A percentile compares a stretch with the other conserved stretches of the same genome.
Conservation (phyloP, 2,888 invertebrate genomes). For the Amaurobius ferox region DNA sequence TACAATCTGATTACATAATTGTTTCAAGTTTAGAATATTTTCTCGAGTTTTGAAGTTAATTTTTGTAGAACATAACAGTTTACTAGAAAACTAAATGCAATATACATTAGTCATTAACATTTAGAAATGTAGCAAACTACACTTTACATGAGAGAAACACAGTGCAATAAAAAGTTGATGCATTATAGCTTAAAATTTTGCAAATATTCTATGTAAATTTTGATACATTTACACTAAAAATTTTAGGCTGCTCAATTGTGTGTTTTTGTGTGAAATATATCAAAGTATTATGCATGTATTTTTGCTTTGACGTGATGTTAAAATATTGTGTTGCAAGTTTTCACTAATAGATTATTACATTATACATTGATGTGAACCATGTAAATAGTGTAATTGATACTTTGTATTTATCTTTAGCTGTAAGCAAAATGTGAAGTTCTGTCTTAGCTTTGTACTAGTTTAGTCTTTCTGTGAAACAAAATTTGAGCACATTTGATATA, state of each 20-base stretch:
- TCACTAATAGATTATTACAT: background rate
- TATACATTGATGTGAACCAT: conserved; percentile 22
- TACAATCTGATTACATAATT: no score
- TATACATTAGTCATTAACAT: no score
- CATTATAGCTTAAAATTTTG: background rate
- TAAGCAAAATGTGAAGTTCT: background rate
- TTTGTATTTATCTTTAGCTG: conserved; percentile 8
- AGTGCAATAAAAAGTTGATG: background rate
- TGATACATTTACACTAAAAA: background rate
- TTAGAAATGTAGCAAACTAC: no score
- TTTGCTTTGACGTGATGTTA: background rate
- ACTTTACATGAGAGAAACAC: no score
- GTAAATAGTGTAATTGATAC: conserved; percentile 58
- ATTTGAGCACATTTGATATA: conserved; percentile 56
- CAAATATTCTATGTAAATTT: conserved; percentile 2
- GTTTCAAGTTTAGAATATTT: no score
- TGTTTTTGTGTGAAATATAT: conserved; percentile 58
- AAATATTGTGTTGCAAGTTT: background rate
- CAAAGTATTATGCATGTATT: conserved; percentile 44
- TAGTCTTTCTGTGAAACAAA: conserved; percentile 22
- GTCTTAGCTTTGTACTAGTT: conserved; percentile 7
- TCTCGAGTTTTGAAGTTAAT: no score
- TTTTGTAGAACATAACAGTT: no score
- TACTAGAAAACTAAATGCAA: no score
- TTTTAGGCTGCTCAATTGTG: conserved; percentile 36